Evolutionary conservation across 2,797 vertebrate species (phyloP).

Genomic region (Halcyon leucocephala): DNA sequence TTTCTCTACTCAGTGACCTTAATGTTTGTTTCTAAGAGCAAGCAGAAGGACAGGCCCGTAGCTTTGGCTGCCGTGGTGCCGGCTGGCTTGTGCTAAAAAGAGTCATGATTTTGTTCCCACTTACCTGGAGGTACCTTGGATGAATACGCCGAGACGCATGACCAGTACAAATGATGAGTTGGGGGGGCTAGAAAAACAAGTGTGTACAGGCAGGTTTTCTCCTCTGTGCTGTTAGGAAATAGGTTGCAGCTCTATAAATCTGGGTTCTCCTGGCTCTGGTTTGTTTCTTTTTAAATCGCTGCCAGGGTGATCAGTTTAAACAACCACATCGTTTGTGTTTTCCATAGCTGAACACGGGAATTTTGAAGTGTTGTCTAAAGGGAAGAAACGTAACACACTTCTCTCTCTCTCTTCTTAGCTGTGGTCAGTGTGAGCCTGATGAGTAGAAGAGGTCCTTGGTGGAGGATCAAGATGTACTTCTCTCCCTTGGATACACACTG

Average conservation of each 20-base stretch:
- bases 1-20: not conserved
- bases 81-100: rapidly evolving
- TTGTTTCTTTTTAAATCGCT: slow-evolving; percentile 24
- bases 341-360: not conserved
- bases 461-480: not conserved
- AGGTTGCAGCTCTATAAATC: slow-evolving; percentile 31
- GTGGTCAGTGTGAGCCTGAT: not conserved
- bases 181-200: not conserved
- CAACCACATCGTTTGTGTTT: not conserved
- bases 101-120: not conserved
- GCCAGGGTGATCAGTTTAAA: slow-evolving; percentile 27
- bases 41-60: not conserved
- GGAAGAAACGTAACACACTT: not conserved
- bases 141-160: not conserved
- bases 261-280: slow-evolving; percentile 12
- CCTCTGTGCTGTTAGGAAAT: not conserved
- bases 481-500: not conserved
- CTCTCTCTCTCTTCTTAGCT: not conserved
- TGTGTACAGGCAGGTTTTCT: not conserved
- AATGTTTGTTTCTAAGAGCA: not conserved
- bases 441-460: not conserved
- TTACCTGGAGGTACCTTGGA: not conserved
- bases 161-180: not conserved
- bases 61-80: not conserved
- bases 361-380: not conserved